Conservation (phyloP, 2,797 vertebrate genomes). For the Gila robusta region DNA sequence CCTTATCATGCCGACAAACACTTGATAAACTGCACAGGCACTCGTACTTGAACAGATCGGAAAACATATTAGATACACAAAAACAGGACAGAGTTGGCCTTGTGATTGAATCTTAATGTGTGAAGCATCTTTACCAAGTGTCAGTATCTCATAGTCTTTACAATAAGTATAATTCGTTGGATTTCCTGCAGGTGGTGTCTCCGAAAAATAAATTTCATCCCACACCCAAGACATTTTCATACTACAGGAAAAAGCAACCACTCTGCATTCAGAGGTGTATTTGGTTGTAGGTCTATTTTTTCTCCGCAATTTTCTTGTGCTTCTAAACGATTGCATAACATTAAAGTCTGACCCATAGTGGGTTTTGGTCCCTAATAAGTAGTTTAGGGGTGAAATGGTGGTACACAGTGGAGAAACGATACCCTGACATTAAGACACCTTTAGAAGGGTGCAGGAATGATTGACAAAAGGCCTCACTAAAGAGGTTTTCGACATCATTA, state of each 20-base stretch:
- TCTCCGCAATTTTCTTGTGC: constrained; percentile 52
- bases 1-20: constrained; percentile 21
- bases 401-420: constrained; percentile 40
- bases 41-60: constrained; percentile 22
- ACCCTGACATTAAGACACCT: constrained; percentile 56
- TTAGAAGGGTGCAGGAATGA: constrained; percentile 45
- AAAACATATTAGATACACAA: constrained; percentile 14
- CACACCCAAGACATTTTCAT: not conserved
- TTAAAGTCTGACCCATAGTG: constrained; percentile 39
- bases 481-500: constrained; percentile 53
- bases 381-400: constrained; percentile 32
- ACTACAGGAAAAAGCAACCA: constrained; percentile 23
- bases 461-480: constrained; percentile 48
- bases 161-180: not conserved
- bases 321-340: constrained; percentile 60
- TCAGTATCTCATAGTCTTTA: not conserved
- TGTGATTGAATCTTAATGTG: constrained; percentile 3
- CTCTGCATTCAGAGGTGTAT: constrained; percentile 43
- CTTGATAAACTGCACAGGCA: constrained; percentile 33
- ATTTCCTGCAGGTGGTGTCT: constrained; percentile 2
- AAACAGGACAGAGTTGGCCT: constrained; percentile 7
- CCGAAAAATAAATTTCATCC: not conserved
- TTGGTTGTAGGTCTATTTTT: constrained; percentile 48
- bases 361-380: constrained; percentile 53
- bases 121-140: constrained; percentile 7